A percentile compares a stretch with the other conserved stretches of the same genome.
Evolutionary conservation across 2,113 vertebrate species (phyloP).

Genomic region (Dermatemys mawii): DNA sequence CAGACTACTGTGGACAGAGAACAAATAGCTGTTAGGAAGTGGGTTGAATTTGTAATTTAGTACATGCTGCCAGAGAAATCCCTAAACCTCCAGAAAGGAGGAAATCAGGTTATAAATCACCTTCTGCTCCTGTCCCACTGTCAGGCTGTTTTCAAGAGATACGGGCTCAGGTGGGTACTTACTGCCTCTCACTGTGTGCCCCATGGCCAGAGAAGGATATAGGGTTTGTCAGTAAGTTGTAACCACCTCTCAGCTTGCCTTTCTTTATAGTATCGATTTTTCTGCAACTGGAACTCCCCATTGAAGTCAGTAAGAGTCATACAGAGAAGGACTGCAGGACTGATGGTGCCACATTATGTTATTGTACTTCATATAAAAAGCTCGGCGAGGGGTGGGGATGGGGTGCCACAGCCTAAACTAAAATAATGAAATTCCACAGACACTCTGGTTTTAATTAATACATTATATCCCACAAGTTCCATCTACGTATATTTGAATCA

Average conservation of each 20-base stretch:
- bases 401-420: not conserved
- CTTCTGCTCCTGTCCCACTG: not conserved
- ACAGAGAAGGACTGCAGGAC: not conserved
- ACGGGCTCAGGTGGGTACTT: not conserved
- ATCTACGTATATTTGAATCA: not conserved
- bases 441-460: not conserved
- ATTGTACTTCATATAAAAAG: not conserved
- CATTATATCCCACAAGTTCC: not conserved
- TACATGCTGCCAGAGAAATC: not conserved
- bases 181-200: not conserved
- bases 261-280: not conserved
- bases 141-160: not conserved
- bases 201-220: not conserved
- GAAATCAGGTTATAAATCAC: not conserved
- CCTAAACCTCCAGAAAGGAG: not conserved
- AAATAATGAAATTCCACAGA: not conserved
- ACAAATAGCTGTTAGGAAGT: not conserved
- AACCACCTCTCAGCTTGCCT: not conserved
- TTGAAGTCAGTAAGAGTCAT: not conserved
- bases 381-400: too few relatives aligned
- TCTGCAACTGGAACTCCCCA: not conserved
- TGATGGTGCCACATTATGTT: not conserved
- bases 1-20: not conserved
- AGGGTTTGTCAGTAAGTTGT: not conserved
- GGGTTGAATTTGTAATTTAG: not conserved